These are phyloP conservation scores for Setipinna tenuifilis DNA, from an alignment of 2,797 vertebrate species.

Conservation along the genomic window DNA sequence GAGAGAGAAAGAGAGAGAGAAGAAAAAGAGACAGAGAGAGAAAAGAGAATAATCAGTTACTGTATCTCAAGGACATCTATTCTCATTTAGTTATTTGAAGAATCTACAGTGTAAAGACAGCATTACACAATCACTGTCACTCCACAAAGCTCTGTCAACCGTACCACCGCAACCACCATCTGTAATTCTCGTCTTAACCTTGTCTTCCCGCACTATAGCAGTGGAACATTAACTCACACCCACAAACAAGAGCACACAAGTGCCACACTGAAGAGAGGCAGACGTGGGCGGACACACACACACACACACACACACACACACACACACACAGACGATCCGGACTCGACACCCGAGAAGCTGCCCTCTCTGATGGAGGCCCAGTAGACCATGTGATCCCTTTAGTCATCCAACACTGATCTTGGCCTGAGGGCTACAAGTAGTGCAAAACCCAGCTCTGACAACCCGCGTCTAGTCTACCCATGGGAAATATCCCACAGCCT, in stretches of 20 bases:
- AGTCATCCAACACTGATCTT: constrained; percentile 9
- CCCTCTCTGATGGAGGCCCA: constrained; percentile 1
- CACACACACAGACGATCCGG: not conserved
- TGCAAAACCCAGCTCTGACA: not conserved
- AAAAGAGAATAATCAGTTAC: not conserved
- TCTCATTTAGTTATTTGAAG: not conserved
- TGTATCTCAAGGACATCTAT: not conserved
- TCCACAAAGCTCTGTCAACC: not conserved
- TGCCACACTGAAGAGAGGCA: not conserved
- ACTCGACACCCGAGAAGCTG: not conserved
- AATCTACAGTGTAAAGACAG: not conserved
- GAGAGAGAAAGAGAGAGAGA: too few relatives aligned
- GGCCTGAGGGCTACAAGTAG: not conserved
- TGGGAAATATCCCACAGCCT: not conserved
- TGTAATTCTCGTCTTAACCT: not conserved
- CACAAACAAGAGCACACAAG: not conserved
- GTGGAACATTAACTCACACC: constrained; percentile 7
- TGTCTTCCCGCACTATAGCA: not conserved
- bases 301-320: too few relatives aligned
- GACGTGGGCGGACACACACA: too few relatives aligned
- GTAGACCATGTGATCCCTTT: constrained; percentile 22
- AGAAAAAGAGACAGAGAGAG: too few relatives aligned
- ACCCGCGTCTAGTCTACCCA: not conserved
- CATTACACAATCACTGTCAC: not conserved
- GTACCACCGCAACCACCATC: not conserved